Evolutionary conservation across 2,113 vertebrate species (phyloP), one percentile per base, ranked within the genome.

Genomic region (Eudorcas thomsonii): DNA sequence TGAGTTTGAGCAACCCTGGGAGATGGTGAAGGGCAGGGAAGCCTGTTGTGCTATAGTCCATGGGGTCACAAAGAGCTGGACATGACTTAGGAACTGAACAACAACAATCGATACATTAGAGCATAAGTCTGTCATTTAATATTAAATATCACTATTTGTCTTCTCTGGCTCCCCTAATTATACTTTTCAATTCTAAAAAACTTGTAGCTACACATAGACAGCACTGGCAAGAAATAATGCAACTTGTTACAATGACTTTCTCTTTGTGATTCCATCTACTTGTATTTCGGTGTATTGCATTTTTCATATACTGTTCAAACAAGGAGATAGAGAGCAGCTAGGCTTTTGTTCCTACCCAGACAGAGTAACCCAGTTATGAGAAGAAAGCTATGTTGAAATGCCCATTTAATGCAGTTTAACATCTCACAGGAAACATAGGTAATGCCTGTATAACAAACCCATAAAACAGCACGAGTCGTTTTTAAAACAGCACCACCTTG

Each of bases 381-480:
- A 50, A 87, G 48, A 55, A 78, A 54, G 12, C 48, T 54, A 62
- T 1, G 10, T 6, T 6, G 12, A 55, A 30, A 64, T 4, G 26
- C n/a, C 25, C 45, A 39, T 57, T 52, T 45, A 78, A n/a, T 13
- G 11, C 19, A 80, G 17, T 19, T 10, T 71, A 45, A 15, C 7
- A 14, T 60, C 62, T 62, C 71, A 80, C 26, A 39, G 71, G 43
- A 87, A 26, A 28, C 14, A 14, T 4, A 64, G 52, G 28, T 89
- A 1, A 19, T 12, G 2, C 21, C 26, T 33, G 25, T 10, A 3
- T 30, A 84, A 59, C 17, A 81, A 81, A 81, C 3, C 5, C 30
- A n/a, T n/a, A 21, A 21, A 3, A 33, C 14, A 52, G 54, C 28
- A 57, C 2, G 1, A 12, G 5, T 7, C 14, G 0, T 39, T 39